phyloP scores from a whole-genome alignment of 2,797 vertebrate species.

The Rhincodon typus region DNA sequence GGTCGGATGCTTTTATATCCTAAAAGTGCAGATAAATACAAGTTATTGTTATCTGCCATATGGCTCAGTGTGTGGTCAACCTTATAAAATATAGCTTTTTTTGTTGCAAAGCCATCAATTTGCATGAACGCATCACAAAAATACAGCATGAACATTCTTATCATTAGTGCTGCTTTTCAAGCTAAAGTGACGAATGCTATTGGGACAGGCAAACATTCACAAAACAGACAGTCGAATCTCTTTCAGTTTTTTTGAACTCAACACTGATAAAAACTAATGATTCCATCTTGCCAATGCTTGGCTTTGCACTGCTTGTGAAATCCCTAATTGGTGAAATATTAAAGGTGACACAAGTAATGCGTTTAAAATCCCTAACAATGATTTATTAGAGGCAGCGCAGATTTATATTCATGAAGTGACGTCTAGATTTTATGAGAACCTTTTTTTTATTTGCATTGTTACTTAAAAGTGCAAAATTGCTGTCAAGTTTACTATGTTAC shows the following conservation, averaged over 20 bases:
- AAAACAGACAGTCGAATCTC: conserved; percentile 7
- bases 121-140: background rate
- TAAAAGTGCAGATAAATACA: too few relatives aligned
- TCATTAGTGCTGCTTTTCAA: background rate
- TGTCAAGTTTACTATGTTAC: background rate
- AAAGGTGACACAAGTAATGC: conserved; percentile 25
- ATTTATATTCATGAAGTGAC: conserved; percentile 19
- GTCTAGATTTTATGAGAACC: background rate
- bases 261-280: conserved; percentile 29
- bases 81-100: background rate
- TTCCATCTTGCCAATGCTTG: background rate
- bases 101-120: background rate
- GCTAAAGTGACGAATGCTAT: background rate
- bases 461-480: background rate
- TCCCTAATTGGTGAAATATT: conserved; percentile 37
- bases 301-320: background rate
- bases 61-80: background rate
- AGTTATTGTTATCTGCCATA: too few relatives aligned
- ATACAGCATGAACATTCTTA: background rate
- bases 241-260: conserved; percentile 11
- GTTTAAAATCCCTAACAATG: conserved; percentile 14
- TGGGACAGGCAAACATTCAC: background rate
- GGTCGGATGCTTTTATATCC: too few relatives aligned
- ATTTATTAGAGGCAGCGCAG: conserved; percentile 20
- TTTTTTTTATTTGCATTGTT: conserved; percentile 31